Evolutionary conservation across 1,140 invertebrate genomes (phyloP), one percentile per base, ranked within the genome.

Genomic region (Marisa cornuarietis): DNA sequence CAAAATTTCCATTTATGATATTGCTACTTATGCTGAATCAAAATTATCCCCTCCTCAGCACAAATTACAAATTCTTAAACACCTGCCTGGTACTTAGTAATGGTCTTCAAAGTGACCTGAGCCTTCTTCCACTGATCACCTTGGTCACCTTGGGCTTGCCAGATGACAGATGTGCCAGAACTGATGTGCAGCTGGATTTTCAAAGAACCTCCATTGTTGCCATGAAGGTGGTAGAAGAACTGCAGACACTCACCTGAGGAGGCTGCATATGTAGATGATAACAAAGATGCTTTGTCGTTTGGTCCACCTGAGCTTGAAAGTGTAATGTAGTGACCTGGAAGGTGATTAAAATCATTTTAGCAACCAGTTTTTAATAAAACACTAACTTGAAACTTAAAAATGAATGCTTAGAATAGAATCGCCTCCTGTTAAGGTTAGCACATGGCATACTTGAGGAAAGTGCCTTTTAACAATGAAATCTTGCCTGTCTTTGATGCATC

Each of bases 141-240:
- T 69, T 85, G 84, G 71, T 85, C 85, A 42, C 86, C 86, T 63
- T 80, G 76, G 74, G 82, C 83, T 61, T 82, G 49, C 69, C 69
- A 78, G 31, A 80, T 58, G 20, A 18, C 9, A 9, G 62, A 24
- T 18, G 13, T 24, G 5, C 26, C 31, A 26, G 24, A 74, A 14
- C 83, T 86, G 54, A 78, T 79, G 24, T 79, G 77, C 10, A 82
- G 77, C 65, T 85, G 87, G 14, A 90, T 81, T 62, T 83, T 79
- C 18, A 91, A 80, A 18, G 79, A 82, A 13, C 90, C 89, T 68
- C 88, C 84, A 51, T 58, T 85, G 26, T 51, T 71, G 26, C 95
- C 95, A 85, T 93, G 95, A 95, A 96, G 96, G 85, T 96, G 95
- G 85, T 92, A 94, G 80, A 86, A 91, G 74, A 90, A 90, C 69